These are phyloP conservation scores for Protosalanx chinensis DNA, from an alignment of 2,797 vertebrate species.

Conservation along the genomic window DNA sequence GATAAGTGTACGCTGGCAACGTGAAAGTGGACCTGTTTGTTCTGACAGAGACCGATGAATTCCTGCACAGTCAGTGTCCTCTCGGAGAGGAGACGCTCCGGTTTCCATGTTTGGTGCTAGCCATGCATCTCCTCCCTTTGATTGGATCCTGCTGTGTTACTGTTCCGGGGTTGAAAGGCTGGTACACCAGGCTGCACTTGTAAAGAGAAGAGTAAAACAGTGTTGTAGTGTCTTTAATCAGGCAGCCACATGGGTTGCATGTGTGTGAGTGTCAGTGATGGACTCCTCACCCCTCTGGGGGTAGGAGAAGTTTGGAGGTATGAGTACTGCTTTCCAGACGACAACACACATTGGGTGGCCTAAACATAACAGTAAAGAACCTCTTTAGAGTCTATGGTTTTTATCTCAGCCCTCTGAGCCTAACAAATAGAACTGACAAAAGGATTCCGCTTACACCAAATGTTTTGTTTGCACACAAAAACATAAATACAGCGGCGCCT, in stretches of 20 bases:
- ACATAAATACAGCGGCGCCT: not conserved
- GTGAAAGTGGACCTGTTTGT: not conserved
- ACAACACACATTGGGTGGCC: constrained; percentile 10
- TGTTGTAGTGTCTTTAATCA: constrained; percentile 1
- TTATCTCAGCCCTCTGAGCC: not conserved
- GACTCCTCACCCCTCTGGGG: not conserved
- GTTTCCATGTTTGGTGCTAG: not conserved
- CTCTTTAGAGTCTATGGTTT: not conserved
- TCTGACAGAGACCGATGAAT: not conserved
- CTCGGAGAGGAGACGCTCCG: not conserved
- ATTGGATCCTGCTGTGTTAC: not conserved
- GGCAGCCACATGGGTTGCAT: not conserved
- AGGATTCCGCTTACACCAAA: not conserved
- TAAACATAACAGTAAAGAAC: constrained; percentile 5
- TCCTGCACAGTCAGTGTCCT: not conserved
- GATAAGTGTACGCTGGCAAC: not conserved
- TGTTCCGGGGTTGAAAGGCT: not conserved
- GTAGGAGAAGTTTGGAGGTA: constrained; percentile 8
- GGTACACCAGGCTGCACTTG: not conserved
- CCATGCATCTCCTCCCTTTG: not conserved
- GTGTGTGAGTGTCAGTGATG: not conserved
- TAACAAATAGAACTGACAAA: not conserved
- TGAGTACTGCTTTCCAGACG: not conserved
- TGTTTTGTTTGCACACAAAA: not conserved
- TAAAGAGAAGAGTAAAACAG: not conserved